Percentiles rank a stretch among this genome's conserved stretches.
These are phyloP conservation scores for Euphonia xanthogaster DNA, from an alignment of 2,797 vertebrate genomes.

Conservation along the genomic window DNA sequence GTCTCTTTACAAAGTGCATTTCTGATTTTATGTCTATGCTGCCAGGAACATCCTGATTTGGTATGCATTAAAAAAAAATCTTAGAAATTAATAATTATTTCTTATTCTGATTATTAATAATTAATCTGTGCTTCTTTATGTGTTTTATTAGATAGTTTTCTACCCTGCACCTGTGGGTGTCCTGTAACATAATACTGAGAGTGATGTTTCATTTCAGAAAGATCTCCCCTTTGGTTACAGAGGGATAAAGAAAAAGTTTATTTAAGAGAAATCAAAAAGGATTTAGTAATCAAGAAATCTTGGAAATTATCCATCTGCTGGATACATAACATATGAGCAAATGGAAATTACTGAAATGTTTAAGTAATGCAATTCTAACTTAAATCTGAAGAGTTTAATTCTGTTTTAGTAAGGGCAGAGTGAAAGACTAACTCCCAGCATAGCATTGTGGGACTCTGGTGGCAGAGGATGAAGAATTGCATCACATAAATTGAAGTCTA, in stretches of 20 bases:
- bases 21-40: not conserved
- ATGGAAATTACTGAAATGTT: slow-evolving; percentile 34
- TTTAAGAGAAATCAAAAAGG: slow-evolving; percentile 55
- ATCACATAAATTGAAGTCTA: slow-evolving; percentile 4
- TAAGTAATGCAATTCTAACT: slow-evolving; percentile 46
- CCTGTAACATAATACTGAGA: not conserved
- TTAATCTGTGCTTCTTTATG: not conserved
- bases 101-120: not conserved
- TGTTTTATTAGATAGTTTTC: not conserved
- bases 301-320: slow-evolving; percentile 43
- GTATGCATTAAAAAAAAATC: not conserved
- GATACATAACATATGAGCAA: slow-evolving; percentile 47
- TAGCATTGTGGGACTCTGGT: not conserved
- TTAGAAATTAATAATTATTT: not conserved
- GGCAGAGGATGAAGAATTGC: not conserved
- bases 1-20: not conserved
- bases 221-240: not conserved
- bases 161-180: not conserved
- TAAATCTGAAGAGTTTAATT: slow-evolving; percentile 35
- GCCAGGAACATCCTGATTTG: not conserved
- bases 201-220: slow-evolving; percentile 2
- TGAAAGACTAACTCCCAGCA: not conserved
- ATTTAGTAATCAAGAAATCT: slow-evolving; percentile 61
- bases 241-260: slow-evolving; percentile 25
- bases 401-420: not conserved